Evolutionary conservation across 2,797 vertebrate genomes (phyloP).

Genomic region (Mergus octosetaceus): DNA sequence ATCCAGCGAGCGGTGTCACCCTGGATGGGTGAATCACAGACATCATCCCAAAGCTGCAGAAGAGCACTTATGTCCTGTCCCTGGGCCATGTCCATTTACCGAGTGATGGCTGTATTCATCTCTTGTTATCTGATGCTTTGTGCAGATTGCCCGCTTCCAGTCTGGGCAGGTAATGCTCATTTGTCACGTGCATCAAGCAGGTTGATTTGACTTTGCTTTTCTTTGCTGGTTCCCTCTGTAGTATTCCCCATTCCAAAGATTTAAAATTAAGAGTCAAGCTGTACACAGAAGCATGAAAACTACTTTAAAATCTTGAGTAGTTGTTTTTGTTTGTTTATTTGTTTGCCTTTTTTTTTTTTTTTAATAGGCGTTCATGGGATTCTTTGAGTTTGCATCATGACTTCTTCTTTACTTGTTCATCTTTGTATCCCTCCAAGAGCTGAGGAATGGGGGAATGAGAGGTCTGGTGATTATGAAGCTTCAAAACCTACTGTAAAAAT

Average conservation of each 20-base stretch:
- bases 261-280: background rate
- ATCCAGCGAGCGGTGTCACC: background rate
- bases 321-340: background rate
- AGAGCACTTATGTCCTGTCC: background rate
- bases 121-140: background rate
- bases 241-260: background rate
- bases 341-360: background rate
- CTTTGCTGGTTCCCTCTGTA: background rate
- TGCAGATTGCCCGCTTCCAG: background rate
- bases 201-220: background rate
- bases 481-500: background rate
- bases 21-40: background rate
- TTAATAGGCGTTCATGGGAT: fast-evolving
- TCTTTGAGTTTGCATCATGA: fast-evolving
- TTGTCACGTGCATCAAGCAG: background rate
- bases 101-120: background rate
- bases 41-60: background rate
- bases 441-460: background rate
- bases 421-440: background rate
- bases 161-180: background rate
- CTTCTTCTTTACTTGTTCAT: fast-evolving
- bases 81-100: fast-evolving
- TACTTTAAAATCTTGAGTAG: background rate
- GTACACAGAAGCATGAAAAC: background rate
- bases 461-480: background rate